Base-by-base conservation (phyloP, 2,888 invertebrate species). In the Tenthredo distinguenda region DNA sequence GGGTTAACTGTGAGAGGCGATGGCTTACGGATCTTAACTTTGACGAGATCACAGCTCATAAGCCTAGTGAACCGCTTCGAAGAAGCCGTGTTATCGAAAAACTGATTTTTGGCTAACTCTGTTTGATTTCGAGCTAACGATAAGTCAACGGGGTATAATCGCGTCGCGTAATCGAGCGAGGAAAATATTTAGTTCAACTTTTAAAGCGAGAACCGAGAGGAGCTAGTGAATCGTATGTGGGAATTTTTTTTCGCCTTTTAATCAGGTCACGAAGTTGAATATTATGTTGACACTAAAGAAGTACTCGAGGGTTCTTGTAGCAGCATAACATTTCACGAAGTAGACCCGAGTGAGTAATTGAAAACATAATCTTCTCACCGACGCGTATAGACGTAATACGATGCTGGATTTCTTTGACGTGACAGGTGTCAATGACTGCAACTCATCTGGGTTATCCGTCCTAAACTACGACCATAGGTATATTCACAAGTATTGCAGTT, bases 341-440 rank as follows among this genome's bases (percentile, higher is more conserved):
- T 40, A 74, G 9, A 21, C 21, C 10, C 18, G 21, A 74, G 40
- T n/a, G 43, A 74, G 72, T 74, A 74, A 74, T 43, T 40, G 43
- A 74, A 74, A 31, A 21, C 21, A 43, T 74, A 74, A 74, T 74
- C 72, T 43, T 40, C 43, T 71, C 71, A 31, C 26, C 21, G 26
- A 43, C 21, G 50, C 47, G 26, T 31, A 76, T 31, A 43, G 26
- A 43, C 71, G 71, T 37, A 71, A 71, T 31, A 37, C 12, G 43
- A 74, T 43, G 40, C 43, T 31, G 72, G 21, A 47, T 55, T 50
- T 77, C 21, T 77, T 21, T 68, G 10, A 77, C 50, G 77, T 34
- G 31, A 31, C n/a, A 55, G 31, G 55, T 55, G 77, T 77, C 77
- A 77, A 77, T 55, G 77, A 77, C 77, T 77, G 50, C 5, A n/a